Base-by-base conservation (phyloP, 1,140 invertebrate species). In the Holcopasites calliopsidis region DNA sequence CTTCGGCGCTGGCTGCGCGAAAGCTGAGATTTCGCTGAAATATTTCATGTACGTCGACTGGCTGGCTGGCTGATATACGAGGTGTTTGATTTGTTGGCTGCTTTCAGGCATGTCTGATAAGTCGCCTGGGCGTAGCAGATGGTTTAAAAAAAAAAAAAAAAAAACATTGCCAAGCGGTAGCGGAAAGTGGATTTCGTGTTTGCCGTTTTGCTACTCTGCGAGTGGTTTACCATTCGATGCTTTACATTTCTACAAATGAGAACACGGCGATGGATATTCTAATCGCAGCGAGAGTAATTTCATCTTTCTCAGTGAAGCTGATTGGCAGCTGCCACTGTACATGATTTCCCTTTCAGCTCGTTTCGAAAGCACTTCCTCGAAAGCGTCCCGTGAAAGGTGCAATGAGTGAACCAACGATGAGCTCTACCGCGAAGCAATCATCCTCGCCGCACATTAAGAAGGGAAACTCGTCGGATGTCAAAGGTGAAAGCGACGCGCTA, bases 381-480 rank as follows among this genome's bases (percentile, higher is more conserved):
- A 54, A 50, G 60, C 76, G 11, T 80, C 50, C 42, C 33, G 42
- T 5, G 11, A 61, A 40, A 47, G 57, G 75, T 71, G 61, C 38
- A 54, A 69, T 69, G 33, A 74, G 47, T 78, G n/a, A 71, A 69
- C 47, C 42, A 11, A 40, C 58, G 60, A 73, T n/a, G n/a, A n/a
- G n/a, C n/a, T n/a, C n/a, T n/a, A n/a, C n/a, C n/a, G n/a, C n/a
- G n/a, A n/a, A n/a, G n/a, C 26, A 61, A n/a, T n/a, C 38, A 11
- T 23, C 28, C 42, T 33, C 26, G 40, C n/a, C 26, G 49, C 52
- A 38, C 28, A 23, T 18, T 42, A 6, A 26, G 28, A n/a, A 49
- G 60, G 50, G 26, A 55, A 16, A 26, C 57, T 35, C 31, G n/a
- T 8, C 13, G 18, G 11, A 68, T 35, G 26, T 60, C 60, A 64